phyloP scores from a whole-genome alignment of 2,797 vertebrate species.

The Intellagama lesueurii region DNA sequence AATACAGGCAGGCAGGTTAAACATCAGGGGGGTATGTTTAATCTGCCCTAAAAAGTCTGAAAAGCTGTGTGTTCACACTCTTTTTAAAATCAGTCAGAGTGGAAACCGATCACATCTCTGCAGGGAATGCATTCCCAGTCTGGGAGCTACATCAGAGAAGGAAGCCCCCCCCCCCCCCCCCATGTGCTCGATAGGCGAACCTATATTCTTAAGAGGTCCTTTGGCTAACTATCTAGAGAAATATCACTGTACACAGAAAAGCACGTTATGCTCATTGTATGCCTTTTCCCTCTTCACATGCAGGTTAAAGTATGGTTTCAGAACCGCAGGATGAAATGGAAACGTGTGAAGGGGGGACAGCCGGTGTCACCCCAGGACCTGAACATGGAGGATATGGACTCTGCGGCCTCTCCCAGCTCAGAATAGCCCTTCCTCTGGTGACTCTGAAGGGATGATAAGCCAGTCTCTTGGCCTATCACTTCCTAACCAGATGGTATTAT shows the following conservation, averaged over 20 bases:
- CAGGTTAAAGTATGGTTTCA: constrained; percentile 99
- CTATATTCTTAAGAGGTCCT: neutral
- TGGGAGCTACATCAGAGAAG: too few relatives aligned
- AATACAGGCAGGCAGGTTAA: too few relatives aligned
- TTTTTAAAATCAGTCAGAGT: too few relatives aligned
- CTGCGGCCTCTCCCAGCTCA: constrained; percentile 91
- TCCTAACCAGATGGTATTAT: neutral
- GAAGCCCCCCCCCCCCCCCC: too few relatives aligned
- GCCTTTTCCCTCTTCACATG: constrained; percentile 4
- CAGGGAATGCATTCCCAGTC: too few relatives aligned
- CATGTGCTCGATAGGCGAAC: too few relatives aligned
- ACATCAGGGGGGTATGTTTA: too few relatives aligned
- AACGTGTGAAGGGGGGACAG: constrained; percentile 94
- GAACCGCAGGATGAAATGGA: constrained; percentile 99
- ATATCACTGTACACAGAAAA: neutral
- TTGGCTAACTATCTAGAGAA: neutral
- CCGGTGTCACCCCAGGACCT: constrained; percentile 87
- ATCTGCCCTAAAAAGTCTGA: too few relatives aligned
- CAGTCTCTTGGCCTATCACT: neutral
- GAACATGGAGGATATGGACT: constrained; percentile 92
- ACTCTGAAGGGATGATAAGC: neutral
- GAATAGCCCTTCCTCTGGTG: constrained; percentile 76
- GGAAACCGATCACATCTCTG: too few relatives aligned
- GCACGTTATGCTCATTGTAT: neutral
- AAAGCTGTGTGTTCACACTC: too few relatives aligned